phyloP scores from a whole-genome alignment of 2,113 vertebrate species.

The Deroptyus accipitrinus region DNA sequence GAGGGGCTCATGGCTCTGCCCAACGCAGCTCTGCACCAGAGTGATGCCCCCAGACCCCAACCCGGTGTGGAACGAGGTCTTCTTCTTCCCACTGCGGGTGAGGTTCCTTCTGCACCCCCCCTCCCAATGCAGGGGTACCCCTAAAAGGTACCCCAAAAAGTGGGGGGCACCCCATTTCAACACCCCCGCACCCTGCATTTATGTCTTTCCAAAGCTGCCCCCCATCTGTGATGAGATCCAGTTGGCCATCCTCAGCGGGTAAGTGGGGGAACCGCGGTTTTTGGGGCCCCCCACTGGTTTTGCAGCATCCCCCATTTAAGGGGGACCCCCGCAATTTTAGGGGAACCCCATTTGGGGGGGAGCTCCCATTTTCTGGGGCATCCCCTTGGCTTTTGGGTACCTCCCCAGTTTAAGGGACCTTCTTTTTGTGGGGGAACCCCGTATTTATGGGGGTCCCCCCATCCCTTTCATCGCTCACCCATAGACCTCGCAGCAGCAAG shows the following conservation, averaged over 20 bases:
- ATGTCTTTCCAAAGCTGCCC: conserved; percentile 52
- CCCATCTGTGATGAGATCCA: conserved; percentile 69
- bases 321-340: neutral
- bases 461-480: accelerated
- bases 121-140: neutral
- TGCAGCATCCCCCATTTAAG: no score
- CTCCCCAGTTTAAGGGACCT: accelerated
- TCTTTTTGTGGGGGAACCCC: accelerated
- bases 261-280: neutral
- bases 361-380: neutral
- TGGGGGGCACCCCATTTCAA: neutral
- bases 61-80: conserved; percentile 69
- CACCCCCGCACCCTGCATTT: neutral
- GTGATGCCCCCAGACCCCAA: neutral
- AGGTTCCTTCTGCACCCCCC: neutral
- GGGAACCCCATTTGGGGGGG: neutral
- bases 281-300: neutral
- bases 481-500: neutral
- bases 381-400: accelerated
- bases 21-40: neutral
- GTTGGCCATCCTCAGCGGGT: conserved; percentile 69
- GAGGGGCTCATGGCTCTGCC: neutral
- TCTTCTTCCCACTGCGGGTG: conserved; percentile 72
- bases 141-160: neutral
- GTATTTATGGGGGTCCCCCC: accelerated